phyloP scores from a whole-genome alignment of 2,113 vertebrate species.

The Alosa alosa region DNA sequence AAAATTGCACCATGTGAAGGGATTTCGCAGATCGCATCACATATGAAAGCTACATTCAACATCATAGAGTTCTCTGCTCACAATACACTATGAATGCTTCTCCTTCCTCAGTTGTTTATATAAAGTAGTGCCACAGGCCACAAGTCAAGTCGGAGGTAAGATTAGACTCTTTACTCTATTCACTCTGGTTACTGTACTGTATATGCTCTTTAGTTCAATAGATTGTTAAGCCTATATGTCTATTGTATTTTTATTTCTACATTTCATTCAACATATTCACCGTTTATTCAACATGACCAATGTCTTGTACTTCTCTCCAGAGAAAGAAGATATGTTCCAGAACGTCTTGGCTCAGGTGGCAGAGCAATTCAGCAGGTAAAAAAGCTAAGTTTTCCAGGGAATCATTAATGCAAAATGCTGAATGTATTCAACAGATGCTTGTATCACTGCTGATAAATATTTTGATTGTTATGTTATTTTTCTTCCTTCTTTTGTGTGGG shows the following conservation, averaged over 20 bases:
- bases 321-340: constrained; percentile 90
- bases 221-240: background rate
- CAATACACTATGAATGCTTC: background rate
- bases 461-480: background rate
- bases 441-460: background rate
- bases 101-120: constrained; percentile 79
- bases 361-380: constrained; percentile 90
- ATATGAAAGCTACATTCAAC: background rate
- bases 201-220: no score
- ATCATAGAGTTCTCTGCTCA: background rate
- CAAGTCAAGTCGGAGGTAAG: constrained; percentile 82
- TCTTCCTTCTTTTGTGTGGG: constrained; percentile 25
- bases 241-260: background rate
- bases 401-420: background rate
- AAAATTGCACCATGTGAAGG: no score
- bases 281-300: background rate
- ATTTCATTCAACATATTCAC: background rate
- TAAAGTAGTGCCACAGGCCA: constrained; percentile 82
- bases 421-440: background rate
- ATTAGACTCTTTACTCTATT: background rate
- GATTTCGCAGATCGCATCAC: no score
- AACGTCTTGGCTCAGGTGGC: constrained; percentile 85
- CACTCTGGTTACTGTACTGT: background rate
- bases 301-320: constrained; percentile 57
- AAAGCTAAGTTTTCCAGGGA: background rate